Conservation (phyloP, 2,888 invertebrate genomes). For the Ganaspis brasiliensis region DNA sequence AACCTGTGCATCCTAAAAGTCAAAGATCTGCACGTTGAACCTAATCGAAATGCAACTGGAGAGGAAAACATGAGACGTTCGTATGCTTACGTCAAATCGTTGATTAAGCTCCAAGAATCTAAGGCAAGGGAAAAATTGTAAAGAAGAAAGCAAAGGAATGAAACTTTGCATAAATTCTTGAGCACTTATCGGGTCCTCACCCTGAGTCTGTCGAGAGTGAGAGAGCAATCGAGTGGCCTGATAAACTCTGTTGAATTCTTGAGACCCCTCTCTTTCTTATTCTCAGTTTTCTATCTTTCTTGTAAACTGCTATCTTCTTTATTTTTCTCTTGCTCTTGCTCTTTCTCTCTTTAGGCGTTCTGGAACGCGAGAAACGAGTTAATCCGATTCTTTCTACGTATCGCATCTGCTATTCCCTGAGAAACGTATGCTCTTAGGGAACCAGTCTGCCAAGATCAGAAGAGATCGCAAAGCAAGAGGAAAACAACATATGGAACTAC, state of each 20-base stretch:
- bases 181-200: conserved; percentile 33
- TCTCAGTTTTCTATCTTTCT: conserved; percentile 30
- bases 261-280: conserved; percentile 40
- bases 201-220: not conserved
- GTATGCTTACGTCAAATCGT: not conserved
- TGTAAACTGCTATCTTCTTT: conserved; percentile 5
- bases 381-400: conserved; percentile 37
- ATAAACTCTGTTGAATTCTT: conserved; percentile 31
- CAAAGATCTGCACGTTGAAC: not conserved
- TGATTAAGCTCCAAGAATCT: not conserved
- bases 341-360: conserved; percentile 8
- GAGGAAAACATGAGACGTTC: not conserved
- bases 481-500: conserved; percentile 19
- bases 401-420: conserved; percentile 27
- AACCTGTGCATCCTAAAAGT: not conserved
- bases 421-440: conserved; percentile 18
- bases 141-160: conserved; percentile 21
- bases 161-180: conserved; percentile 48
- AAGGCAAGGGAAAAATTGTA: not conserved
- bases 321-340: conserved; percentile 16
- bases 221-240: conserved; percentile 36
- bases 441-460: conserved; percentile 32
- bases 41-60: not conserved
- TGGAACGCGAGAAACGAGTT: conserved; percentile 35
- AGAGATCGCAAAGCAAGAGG: conserved; percentile 19